Conservation (phyloP, 2,888 invertebrate genomes). For the Poecilobothrus nobilitatus region DNA sequence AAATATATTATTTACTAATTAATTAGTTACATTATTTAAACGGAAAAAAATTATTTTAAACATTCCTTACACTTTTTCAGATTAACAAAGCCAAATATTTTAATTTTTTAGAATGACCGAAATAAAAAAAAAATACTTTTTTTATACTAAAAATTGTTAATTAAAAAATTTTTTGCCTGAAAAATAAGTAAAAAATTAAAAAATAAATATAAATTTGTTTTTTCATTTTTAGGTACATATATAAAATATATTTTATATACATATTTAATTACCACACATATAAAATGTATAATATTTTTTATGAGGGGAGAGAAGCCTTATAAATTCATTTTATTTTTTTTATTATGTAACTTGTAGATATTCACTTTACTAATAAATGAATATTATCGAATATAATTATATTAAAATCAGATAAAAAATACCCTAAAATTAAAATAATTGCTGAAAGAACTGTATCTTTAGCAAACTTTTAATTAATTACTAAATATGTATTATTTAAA, state of each 20-base stretch:
- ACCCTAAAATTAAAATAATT: no score
- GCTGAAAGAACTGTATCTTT: no score
- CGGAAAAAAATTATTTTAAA: not conserved
- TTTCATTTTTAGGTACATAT: not conserved
- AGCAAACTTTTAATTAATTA: no score
- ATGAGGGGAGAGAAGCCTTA: no score
- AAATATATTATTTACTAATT: not conserved
- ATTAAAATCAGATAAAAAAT: no score
- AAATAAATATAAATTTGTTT: not conserved
- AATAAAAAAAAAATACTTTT: not conserved
- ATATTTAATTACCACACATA: not conserved
- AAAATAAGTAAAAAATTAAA: not conserved
- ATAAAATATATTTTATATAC: not conserved
- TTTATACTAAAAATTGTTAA: not conserved
- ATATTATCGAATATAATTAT: no score
- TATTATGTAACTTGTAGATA: no score
- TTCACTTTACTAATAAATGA: no score
- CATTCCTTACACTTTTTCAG: not conserved
- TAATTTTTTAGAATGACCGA: not conserved
- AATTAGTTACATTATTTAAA: not conserved
- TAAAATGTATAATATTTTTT: not conserved
- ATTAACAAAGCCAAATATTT: not conserved
- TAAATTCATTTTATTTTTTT: no score
- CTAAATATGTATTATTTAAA: no score
- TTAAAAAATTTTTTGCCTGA: conserved; percentile 6